Conservation (phyloP, 1,140 invertebrate species). For the Pinna nobilis region DNA sequence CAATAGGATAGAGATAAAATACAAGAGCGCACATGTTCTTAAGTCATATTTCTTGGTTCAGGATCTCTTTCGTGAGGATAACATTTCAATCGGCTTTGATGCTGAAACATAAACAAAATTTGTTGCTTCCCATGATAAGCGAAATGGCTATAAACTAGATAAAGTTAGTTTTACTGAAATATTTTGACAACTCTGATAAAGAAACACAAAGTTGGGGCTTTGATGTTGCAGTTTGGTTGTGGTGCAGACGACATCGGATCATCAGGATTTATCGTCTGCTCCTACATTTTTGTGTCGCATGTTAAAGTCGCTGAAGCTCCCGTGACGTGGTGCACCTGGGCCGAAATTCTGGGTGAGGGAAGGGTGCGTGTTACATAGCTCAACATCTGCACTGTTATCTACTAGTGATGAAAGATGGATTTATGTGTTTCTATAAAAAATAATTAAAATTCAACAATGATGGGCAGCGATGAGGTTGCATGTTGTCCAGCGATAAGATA, state of each 20-base stretch:
- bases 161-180: slow-evolving; percentile 26
- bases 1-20: slow-evolving; percentile 13
- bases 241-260: slow-evolving; percentile 27
- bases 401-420: too few relatives aligned
- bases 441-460: too few relatives aligned
- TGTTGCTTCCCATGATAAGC: slow-evolving; percentile 33
- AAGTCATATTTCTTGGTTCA: slow-evolving; percentile 17
- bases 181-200: slow-evolving; percentile 36
- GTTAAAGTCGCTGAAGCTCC: too few relatives aligned
- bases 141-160: slow-evolving; percentile 30
- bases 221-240: slow-evolving; percentile 11
- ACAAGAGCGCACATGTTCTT: slow-evolving; percentile 16
- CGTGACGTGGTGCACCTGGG: too few relatives aligned
- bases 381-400: too few relatives aligned
- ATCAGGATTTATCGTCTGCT: slow-evolving; percentile 12
- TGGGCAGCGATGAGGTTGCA: too few relatives aligned
- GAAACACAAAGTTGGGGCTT: slow-evolving; percentile 29
- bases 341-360: too few relatives aligned
- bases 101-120: slow-evolving; percentile 39
- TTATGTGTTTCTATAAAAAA: too few relatives aligned
- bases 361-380: too few relatives aligned
- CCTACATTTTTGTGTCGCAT: too few relatives aligned
- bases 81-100: slow-evolving; percentile 30
- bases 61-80: slow-evolving; percentile 4
- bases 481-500: too few relatives aligned